Conservation (phyloP, 2,113 vertebrate species). For the Geothlypis trichas region DNA sequence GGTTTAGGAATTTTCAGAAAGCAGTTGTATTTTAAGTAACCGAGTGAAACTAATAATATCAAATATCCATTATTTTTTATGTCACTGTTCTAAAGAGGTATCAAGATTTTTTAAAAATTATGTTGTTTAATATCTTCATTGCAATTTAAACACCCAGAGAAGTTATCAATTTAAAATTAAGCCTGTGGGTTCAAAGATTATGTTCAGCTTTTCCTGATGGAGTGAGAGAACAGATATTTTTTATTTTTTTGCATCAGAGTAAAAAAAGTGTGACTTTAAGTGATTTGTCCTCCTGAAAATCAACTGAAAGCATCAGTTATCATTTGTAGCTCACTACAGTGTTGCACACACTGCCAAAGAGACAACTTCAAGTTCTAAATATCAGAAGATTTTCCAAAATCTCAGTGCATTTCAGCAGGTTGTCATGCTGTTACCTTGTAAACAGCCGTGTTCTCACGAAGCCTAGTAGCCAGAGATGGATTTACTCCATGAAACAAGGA, state of each 20-base stretch:
- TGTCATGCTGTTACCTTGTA: neutral
- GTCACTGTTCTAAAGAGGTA: neutral
- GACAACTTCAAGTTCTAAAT: neutral
- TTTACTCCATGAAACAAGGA: neutral
- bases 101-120: neutral
- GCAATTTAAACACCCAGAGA: neutral
- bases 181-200: neutral
- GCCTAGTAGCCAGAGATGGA: neutral
- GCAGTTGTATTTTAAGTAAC: slow-evolving; percentile 11
- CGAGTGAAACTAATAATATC: neutral
- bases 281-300: neutral
- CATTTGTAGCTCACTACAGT: neutral
- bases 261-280: neutral
- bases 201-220: neutral
- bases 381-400: neutral
- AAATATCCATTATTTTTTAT: neutral
- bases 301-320: neutral
- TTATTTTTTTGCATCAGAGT: neutral
- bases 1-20: neutral
- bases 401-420: neutral
- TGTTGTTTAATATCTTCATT: neutral
- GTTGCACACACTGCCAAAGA: neutral
- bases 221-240: neutral
- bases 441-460: neutral
- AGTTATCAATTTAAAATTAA: neutral